Evolutionary conservation across 1,140 invertebrate genomes (phyloP).

Genomic region (Elysia chlorotica): DNA sequence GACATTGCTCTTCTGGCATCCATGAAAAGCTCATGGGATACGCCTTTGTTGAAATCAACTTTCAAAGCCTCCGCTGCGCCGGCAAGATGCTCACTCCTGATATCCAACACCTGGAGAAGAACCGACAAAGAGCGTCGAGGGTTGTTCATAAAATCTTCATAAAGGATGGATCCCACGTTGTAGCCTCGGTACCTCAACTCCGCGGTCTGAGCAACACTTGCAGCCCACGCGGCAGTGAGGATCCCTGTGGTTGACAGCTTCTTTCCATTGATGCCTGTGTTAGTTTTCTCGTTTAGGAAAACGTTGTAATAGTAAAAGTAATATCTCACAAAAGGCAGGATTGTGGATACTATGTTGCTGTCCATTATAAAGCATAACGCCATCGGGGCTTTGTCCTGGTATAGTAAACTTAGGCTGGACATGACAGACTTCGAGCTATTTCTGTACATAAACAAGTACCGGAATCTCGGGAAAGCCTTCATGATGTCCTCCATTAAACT

Average conservation of each 20-base stretch:
- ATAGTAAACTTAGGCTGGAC: constrained; percentile 40
- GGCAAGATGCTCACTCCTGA: constrained; percentile 40
- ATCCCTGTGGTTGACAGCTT: constrained; percentile 39
- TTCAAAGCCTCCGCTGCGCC: constrained; percentile 45
- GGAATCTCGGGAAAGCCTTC: constrained; percentile 42
- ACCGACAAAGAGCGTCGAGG: constrained; percentile 36
- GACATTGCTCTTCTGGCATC: constrained; percentile 41
- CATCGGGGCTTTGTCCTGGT: constrained; percentile 38
- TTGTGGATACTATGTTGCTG: constrained; percentile 40
- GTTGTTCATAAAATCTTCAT: constrained; percentile 53
- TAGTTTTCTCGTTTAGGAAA: constrained; percentile 40
- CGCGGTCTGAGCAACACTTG: constrained; percentile 37
- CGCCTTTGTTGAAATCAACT: constrained; percentile 35
- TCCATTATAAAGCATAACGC: constrained; percentile 43
- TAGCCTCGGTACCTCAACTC: constrained; percentile 42
- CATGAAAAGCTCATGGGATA: constrained; percentile 22
- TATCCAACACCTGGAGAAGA: constrained; percentile 43
- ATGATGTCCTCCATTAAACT: constrained; percentile 41
- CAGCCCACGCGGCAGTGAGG: constrained; percentile 47
- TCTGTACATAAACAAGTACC: constrained; percentile 52
- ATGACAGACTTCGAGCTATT: constrained; percentile 51
- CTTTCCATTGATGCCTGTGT: constrained; percentile 23
- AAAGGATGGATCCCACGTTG: constrained; percentile 47
- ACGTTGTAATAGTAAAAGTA: constrained; percentile 41
- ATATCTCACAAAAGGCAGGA: constrained; percentile 45